Evolutionary conservation across 1,140 invertebrate genomes (phyloP).

Genomic region (Nephotettix cincticeps): DNA sequence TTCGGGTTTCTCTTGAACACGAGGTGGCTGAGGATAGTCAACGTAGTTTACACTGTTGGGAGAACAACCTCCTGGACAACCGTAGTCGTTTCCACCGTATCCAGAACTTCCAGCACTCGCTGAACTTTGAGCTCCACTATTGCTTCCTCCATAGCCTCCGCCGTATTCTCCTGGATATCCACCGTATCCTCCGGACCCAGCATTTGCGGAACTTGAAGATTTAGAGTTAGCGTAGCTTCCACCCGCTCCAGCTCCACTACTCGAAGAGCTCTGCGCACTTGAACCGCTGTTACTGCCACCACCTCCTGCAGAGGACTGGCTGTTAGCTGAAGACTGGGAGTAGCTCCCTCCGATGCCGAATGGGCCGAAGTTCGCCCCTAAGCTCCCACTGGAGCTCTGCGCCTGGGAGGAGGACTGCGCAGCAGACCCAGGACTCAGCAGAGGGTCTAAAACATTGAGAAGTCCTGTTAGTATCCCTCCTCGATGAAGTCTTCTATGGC

Average conservation of each 20-base stretch:
- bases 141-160: not conserved
- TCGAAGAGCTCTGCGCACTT: not conserved
- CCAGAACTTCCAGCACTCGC: constrained; percentile 22
- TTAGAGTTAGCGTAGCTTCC: not conserved
- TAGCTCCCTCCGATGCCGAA: constrained; percentile 1
- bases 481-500: constrained; percentile 1
- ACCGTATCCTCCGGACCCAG: constrained; percentile 9
- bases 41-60: not conserved
- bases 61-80: not conserved
- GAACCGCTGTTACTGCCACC: not conserved
- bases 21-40: not conserved
- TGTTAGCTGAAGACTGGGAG: constrained; percentile 22
- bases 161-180: not conserved
- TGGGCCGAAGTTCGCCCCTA: constrained; percentile 21
- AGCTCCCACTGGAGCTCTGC: not conserved
- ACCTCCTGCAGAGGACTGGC: not conserved
- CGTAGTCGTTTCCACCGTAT: constrained; percentile 9
- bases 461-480: not conserved
- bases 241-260: not conserved
- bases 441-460: not conserved
- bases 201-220: constrained; percentile 19
- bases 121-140: not conserved
- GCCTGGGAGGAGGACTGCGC: constrained; percentile 6
- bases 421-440: not conserved
- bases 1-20: too few species aligned